Percentiles rank a stretch among this genome's conserved stretches.
These are phyloP conservation scores for Phainopepla nitens DNA, from an alignment of 2,113 vertebrate species.

Conservation along the genomic window DNA sequence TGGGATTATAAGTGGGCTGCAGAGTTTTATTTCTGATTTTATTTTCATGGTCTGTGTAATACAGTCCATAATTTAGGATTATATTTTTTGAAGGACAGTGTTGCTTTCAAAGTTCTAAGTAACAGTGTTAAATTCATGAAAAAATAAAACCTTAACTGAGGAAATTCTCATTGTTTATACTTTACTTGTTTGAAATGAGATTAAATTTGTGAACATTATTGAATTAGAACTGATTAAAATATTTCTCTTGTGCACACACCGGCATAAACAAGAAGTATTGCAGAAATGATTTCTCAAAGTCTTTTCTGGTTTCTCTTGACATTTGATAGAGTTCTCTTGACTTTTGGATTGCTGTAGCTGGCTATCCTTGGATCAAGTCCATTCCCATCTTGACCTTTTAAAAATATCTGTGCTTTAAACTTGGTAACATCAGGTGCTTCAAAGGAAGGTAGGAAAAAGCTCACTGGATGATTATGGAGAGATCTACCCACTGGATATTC, in stretches of 20 bases:
- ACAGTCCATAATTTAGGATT: neutral
- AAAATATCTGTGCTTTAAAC: neutral
- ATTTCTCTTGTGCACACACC: neutral
- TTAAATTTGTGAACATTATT: neutral
- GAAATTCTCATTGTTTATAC: neutral
- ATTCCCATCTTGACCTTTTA: slow-evolving; percentile 7
- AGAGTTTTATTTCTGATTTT: neutral
- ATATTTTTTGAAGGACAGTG: neutral
- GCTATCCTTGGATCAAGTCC: slow-evolving; percentile 4
- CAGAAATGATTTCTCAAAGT: neutral
- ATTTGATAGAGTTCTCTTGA: slow-evolving; percentile 41
- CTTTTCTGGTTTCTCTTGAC: slow-evolving; percentile 18
- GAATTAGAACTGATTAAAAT: neutral
- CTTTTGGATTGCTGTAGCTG: neutral
- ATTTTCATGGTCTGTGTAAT: neutral
- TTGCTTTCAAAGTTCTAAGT: neutral
- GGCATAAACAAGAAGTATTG: neutral
- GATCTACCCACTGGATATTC: neutral
- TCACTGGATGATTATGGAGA: neutral
- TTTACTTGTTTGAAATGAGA: neutral
- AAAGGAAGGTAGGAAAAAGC: neutral
- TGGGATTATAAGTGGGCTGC: neutral
- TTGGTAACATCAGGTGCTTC: neutral
- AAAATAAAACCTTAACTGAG: neutral
- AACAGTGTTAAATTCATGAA: neutral